phyloP scores from a whole-genome alignment of 2,888 invertebrate species.

The Watsonalla binaria region DNA sequence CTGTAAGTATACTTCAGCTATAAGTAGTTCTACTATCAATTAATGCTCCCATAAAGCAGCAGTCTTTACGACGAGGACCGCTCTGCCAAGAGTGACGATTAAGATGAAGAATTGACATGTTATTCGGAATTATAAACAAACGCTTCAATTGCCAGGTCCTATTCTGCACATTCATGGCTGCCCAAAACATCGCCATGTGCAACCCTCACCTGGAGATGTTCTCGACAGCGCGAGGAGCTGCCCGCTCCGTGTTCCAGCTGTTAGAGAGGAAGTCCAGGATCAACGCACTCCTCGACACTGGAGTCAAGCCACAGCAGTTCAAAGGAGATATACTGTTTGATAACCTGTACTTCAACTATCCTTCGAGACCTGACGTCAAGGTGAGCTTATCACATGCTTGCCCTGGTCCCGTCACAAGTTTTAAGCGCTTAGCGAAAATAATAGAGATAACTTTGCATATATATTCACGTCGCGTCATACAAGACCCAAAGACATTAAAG shows the following conservation, averaged over 20 bases:
- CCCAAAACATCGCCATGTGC: conserved; percentile 86
- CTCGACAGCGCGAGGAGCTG: conserved; percentile 85
- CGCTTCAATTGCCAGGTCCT: conserved; percentile 70
- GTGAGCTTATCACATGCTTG: conserved; percentile 42
- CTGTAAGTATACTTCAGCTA: conserved; percentile 65
- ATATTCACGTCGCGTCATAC: too few relatives aligned
- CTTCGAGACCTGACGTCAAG: conserved; percentile 85
- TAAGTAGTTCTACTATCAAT: not conserved
- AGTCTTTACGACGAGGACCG: too few relatives aligned
- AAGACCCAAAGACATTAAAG: too few relatives aligned
- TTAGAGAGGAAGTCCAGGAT: conserved; percentile 78
- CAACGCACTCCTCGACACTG: conserved; percentile 41
- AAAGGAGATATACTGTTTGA: conserved; percentile 84
- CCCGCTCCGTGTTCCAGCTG: conserved; percentile 82
- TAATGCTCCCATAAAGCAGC: too few relatives aligned
- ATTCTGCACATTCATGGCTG: conserved; percentile 86
- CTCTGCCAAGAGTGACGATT: too few relatives aligned
- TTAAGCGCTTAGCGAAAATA: too few relatives aligned
- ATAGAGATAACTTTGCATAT: too few relatives aligned
- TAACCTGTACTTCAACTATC: conserved; percentile 87
- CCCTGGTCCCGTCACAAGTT: too few relatives aligned
- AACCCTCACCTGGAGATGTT: conserved; percentile 87
- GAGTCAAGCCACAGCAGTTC: conserved; percentile 74
- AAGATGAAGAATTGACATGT: too few relatives aligned
- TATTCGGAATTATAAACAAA: too few relatives aligned